These are phyloP conservation scores for Lissonota sp. DNA, from an alignment of 2,888 invertebrate genomes.

Conservation along the genomic window DNA sequence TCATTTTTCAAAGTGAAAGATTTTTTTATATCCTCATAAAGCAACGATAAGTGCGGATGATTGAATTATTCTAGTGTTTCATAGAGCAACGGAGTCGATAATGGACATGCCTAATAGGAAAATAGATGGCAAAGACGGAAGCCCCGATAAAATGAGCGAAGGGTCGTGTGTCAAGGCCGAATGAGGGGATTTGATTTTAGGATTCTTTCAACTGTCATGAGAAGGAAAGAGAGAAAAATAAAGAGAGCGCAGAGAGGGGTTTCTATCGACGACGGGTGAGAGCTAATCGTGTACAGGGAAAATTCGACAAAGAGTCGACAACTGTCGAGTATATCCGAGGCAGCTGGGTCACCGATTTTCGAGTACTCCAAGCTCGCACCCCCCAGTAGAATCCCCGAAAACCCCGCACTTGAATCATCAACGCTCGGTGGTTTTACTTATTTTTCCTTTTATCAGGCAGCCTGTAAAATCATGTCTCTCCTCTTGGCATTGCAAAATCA, in stretches of 20 bases:
- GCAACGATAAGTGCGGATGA: slow-evolving; percentile 8
- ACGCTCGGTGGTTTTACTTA: slow-evolving; percentile 20
- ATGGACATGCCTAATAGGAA: slow-evolving; percentile 75
- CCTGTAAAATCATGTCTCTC: slow-evolving; percentile 39
- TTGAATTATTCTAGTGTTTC: slow-evolving; percentile 25
- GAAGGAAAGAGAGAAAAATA: slow-evolving; percentile 47
- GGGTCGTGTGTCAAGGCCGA: slow-evolving; percentile 60
- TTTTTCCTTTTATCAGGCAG: slow-evolving; percentile 44
- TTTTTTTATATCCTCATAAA: not conserved
- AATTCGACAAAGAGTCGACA: slow-evolving; percentile 81
- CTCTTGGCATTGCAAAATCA: slow-evolving; percentile 32
- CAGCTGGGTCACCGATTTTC: slow-evolving; percentile 77
- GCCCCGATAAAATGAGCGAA: slow-evolving; percentile 31
- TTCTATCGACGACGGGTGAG: slow-evolving; percentile 52
- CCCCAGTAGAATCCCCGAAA: slow-evolving; percentile 23
- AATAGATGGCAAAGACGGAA: slow-evolving; percentile 72
- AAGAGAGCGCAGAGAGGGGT: slow-evolving; percentile 30
- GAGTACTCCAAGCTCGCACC: slow-evolving; percentile 59
- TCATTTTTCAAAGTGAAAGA: too few relatives aligned
- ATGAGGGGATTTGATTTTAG: slow-evolving; percentile 48
- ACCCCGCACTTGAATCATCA: slow-evolving; percentile 3
- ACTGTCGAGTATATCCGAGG: slow-evolving; percentile 73
- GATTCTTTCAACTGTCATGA: slow-evolving; percentile 60
- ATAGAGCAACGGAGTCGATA: slow-evolving; percentile 41
- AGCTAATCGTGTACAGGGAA: slow-evolving; percentile 75